Evolutionary conservation across 2,888 invertebrate species (phyloP), one percentile per base, ranked within the genome.

Genomic region (Athetis lepigone): DNA sequence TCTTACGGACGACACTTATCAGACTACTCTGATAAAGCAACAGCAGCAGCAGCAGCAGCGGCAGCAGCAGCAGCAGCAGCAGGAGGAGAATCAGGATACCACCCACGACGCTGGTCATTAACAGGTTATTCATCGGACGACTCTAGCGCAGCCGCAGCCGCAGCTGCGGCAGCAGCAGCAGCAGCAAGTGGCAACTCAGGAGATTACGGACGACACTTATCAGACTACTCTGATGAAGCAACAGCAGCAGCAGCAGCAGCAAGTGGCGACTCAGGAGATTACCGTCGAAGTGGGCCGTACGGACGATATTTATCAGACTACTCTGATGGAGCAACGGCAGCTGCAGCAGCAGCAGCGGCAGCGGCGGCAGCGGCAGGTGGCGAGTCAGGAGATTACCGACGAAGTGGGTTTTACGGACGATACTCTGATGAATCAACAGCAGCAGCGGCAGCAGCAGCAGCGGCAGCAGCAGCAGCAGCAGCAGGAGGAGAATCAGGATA

Each of bases 381-480:
- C 33, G 13, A 13, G n/a, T 4, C 13, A 13, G 13, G 33, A 33
- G 4, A 33, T 33, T 33, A 33, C 33, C 13, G 33, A 33, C 33
- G 4, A 13, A 13, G 33, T 4, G 13, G 33, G 33, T 33, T n/a
- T 2, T 43, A 43, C 11, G 43, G 21, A 43, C 7, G 13, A 43
- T 23, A n/a, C n/a, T 33, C 13, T 4, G 13, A 23, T 13, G 43
- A n/a, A 0, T 11, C 11, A 13, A 4, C 33, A 11, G 13, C 71
- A n/a, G n/a, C n/a, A n/a, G n/a, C n/a, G n/a, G n/a, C n/a, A n/a
- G n/a, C n/a, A n/a, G n/a, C n/a, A 16, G 46, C 65, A n/a, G 55
- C 71, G 16, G 64, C 76, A n/a, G 71, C 74, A 7, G 55, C 72
- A 11, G 52, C 65, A 19, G 68, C 70, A 19, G 39, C 67, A 9